Conservation (phyloP, 2,888 invertebrate species). For the Acanthacorydalis orientalis region DNA sequence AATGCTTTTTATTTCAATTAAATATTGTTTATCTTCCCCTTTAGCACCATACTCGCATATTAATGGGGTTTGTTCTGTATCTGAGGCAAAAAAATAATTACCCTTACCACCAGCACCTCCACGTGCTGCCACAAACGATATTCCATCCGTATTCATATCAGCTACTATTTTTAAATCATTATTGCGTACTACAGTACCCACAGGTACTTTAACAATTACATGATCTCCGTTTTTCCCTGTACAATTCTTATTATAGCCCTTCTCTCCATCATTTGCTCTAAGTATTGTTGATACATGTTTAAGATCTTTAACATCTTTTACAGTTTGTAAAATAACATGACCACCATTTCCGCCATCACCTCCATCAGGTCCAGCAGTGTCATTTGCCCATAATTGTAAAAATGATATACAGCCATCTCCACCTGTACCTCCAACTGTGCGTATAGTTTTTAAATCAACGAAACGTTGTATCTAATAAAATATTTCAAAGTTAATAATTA, state of each 20-base stretch:
- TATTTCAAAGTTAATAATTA: not conserved
- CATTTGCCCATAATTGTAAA: slow-evolving; percentile 63
- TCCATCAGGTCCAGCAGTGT: slow-evolving; percentile 85
- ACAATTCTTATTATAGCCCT: slow-evolving; percentile 59
- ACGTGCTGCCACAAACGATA: slow-evolving; percentile 81
- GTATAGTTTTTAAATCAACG: slow-evolving; percentile 50
- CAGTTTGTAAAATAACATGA: slow-evolving; percentile 75
- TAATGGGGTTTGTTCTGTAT: slow-evolving; percentile 60
- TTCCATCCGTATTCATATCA: slow-evolving; percentile 45
- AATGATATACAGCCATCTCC: slow-evolving; percentile 90
- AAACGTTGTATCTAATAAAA: slow-evolving; percentile 38
- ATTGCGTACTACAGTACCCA: slow-evolving; percentile 60
- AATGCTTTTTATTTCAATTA: slow-evolving; percentile 76
- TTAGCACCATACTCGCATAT: slow-evolving; percentile 73
- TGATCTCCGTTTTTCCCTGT: slow-evolving; percentile 69
- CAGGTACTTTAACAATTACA: slow-evolving; percentile 54
- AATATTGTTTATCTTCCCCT: slow-evolving; percentile 61
- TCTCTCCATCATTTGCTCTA: slow-evolving; percentile 51
- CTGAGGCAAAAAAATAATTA: slow-evolving; percentile 77
- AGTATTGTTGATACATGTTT: slow-evolving; percentile 41
- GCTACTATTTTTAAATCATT: slow-evolving; percentile 39
- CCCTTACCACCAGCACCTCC: slow-evolving; percentile 95
- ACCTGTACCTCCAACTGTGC: slow-evolving; percentile 68
- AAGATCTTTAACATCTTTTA: slow-evolving; percentile 49
- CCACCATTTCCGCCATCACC: slow-evolving; percentile 95